These are phyloP conservation scores for Calephelis nemesis DNA, from an alignment of 1,140 invertebrate species.

Conservation along the genomic window DNA sequence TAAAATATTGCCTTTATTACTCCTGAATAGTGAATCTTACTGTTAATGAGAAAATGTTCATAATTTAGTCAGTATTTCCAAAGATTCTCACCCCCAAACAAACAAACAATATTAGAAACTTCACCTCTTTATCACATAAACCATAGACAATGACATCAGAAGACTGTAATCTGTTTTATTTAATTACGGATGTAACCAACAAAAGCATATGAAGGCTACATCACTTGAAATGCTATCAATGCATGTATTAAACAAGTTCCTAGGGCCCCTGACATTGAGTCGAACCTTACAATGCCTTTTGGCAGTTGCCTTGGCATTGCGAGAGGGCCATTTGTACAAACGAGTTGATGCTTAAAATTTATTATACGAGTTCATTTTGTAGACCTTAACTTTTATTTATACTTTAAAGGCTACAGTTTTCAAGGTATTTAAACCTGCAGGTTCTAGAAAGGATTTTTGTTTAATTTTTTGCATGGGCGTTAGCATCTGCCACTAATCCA, in stretches of 20 bases:
- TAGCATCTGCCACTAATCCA: no score
- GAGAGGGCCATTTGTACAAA: slow-evolving; percentile 14
- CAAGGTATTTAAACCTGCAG: slow-evolving; percentile 8
- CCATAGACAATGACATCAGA: neutral
- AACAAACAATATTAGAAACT: no score
- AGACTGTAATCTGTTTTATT: neutral
- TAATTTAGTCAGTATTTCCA: no score
- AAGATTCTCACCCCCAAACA: no score
- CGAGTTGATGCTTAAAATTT: slow-evolving; percentile 17
- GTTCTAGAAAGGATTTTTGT: slow-evolving; percentile 1
- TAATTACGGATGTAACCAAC: slow-evolving; percentile 1
- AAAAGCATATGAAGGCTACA: slow-evolving; percentile 12
- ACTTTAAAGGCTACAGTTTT: slow-evolving; percentile 8
- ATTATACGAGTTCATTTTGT: slow-evolving; percentile 16
- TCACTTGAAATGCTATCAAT: slow-evolving; percentile 5
- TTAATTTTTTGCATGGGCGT: no score
- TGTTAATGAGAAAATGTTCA: no score
- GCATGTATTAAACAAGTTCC: slow-evolving; percentile 40
- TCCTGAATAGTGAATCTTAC: no score
- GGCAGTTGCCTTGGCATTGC: slow-evolving; percentile 73
- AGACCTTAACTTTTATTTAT: slow-evolving; percentile 15
- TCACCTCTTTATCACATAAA: neutral
- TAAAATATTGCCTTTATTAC: no score
- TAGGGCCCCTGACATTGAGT: slow-evolving; percentile 73
- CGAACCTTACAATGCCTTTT: slow-evolving; percentile 63